Evolutionary conservation across 2,888 invertebrate genomes (phyloP), one percentile per base, ranked within the genome.

Genomic region (Drosophila basisetae): DNA sequence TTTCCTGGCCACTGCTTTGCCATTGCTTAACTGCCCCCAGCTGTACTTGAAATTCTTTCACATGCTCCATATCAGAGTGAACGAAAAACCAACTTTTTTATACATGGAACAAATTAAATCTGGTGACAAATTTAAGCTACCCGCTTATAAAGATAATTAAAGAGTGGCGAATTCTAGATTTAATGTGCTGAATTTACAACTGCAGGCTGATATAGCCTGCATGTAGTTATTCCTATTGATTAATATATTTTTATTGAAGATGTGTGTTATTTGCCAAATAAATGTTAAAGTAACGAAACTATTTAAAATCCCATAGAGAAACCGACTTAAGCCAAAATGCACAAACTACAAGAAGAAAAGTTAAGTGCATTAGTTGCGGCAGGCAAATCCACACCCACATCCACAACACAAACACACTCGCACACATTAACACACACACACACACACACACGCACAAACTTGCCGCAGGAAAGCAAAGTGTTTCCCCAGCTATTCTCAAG

Each of bases 351-450:
- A 54, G 55, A 68, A 28, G 33, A 33, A 53, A 56, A 54, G 47
- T 22, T 70, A 78, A 76, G 72, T 80, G 78, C 80, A 80, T 80
- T 70, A 76, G 60, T 37, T 49, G 41, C 22, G 41, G 22, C 39
- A 33, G 39, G 50, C 30, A 22, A 25, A 11, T 43, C 6, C 30
- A 31, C 65, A 31, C 37, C 18, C 56, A 56, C 1, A 33, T 22
- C 5, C 28, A 28, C 35, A 37, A 31, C 37, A 25, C 55, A 41
- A 5, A 53, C 18, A 31, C 25, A 64, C n/a, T 30, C 16, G 1
- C 55, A 35, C 31, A 43, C 43, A 25, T 16, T 6, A 16, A 22
- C 13, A 22, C n/a, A 58, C 39, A 50, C 22, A 22, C 30, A 3
- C 30, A 30, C 28, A 22, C 37, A 25, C 10, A 37, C 4, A 16